phyloP scores from a whole-genome alignment of 2,113 vertebrate species.

The Lagopus leucura region DNA sequence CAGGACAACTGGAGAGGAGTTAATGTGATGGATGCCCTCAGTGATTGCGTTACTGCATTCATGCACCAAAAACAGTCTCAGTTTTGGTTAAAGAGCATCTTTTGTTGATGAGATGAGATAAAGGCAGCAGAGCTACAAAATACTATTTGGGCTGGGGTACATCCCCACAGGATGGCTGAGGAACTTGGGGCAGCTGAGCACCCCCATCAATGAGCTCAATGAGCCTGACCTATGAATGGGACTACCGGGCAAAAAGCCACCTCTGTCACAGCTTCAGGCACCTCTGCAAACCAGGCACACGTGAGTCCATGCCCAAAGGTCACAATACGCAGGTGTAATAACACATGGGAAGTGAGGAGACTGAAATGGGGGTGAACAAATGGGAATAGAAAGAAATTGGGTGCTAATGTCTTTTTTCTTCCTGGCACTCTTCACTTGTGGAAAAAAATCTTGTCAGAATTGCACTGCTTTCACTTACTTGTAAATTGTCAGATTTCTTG shows the following conservation, averaged over 20 bases:
- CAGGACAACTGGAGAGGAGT: not conserved
- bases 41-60: not conserved
- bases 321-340: accelerated
- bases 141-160: not conserved
- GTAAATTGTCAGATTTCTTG: not conserved
- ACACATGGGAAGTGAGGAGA: not conserved
- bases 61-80: not conserved
- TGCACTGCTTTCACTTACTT: not conserved
- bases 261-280: not conserved
- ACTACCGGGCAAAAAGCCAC: accelerated
- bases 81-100: not conserved
- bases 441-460: not conserved
- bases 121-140: not conserved
- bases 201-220: not conserved
- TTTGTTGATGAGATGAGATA: not conserved
- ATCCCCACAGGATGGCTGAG: accelerated
- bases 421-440: not conserved
- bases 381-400: accelerated
- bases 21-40: not conserved
- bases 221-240: accelerated
- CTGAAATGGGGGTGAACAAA: accelerated
- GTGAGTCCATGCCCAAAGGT: not conserved
- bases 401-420: not conserved
- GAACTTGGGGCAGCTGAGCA: accelerated
- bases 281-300: accelerated